These are phyloP conservation scores for Selenia dentaria DNA, from an alignment of 2,888 invertebrate species.

Conservation along the genomic window DNA sequence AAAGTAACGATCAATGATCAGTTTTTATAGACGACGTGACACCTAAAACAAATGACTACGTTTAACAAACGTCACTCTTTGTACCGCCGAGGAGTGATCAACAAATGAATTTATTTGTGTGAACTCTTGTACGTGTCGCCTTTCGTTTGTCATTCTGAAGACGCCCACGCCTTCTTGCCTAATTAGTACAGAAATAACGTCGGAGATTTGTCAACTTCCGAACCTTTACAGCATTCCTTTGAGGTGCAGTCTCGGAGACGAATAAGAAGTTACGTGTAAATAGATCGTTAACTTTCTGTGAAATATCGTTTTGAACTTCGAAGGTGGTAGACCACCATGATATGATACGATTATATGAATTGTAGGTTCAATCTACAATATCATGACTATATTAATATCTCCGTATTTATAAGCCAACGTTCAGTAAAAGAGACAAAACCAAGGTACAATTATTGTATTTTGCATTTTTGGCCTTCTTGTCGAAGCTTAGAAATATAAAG, in stretches of 20 bases:
- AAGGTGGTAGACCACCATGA: constrained; percentile 55
- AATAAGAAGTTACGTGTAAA: constrained; percentile 61
- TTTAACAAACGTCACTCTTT: constrained; percentile 39
- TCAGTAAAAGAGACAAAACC: too few species aligned
- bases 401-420: too few species aligned
- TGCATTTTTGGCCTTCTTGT: too few species aligned
- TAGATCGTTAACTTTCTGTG: constrained; percentile 73
- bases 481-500: too few species aligned
- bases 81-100: constrained; percentile 37
- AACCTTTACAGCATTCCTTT: constrained; percentile 75
- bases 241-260: constrained; percentile 52
- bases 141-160: constrained; percentile 61
- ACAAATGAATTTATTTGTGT: constrained; percentile 57
- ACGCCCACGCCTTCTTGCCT: constrained; percentile 69
- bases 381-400: too few species aligned
- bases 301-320: constrained; percentile 65
- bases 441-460: too few species aligned
- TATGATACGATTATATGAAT: not conserved
- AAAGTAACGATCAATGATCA: constrained; percentile 24
- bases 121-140: constrained; percentile 45
- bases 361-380: too few species aligned
- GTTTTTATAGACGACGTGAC: constrained; percentile 40
- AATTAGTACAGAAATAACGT: constrained; percentile 83
- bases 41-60: constrained; percentile 38
- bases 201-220: constrained; percentile 81